These are phyloP conservation scores for Speoplatyrhinus poulsoni DNA, from an alignment of 2,113 vertebrate species.

Conservation along the genomic window DNA sequence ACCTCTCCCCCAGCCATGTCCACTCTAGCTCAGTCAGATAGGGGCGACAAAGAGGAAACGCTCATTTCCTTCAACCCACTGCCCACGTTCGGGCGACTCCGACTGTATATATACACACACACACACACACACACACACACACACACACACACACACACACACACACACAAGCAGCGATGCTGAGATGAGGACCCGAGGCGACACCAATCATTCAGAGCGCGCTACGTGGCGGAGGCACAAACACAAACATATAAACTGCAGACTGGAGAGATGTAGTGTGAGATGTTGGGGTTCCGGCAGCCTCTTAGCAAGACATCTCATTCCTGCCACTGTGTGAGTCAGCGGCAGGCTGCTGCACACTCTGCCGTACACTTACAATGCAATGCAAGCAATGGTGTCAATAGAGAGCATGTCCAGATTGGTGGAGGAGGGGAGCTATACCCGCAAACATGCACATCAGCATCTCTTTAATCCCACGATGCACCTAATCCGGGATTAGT, in stretches of 20 bases:
- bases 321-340: slow-evolving; percentile 11
- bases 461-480: slow-evolving; percentile 70
- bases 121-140: slow-evolving; percentile 7
- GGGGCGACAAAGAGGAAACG: slow-evolving; percentile 37
- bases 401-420: slow-evolving; percentile 52
- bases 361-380: background rate
- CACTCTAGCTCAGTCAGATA: slow-evolving; percentile 56
- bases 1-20: slow-evolving; percentile 32
- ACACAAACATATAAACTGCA: slow-evolving; percentile 7
- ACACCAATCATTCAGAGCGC: slow-evolving; percentile 35
- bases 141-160: slow-evolving; percentile 1
- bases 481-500: slow-evolving; percentile 78
- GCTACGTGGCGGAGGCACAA: slow-evolving; percentile 6
- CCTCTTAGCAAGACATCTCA: slow-evolving; percentile 45
- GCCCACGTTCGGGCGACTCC: slow-evolving; percentile 21
- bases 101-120: slow-evolving; percentile 6
- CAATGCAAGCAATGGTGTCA: background rate
- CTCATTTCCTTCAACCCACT: slow-evolving; percentile 54
- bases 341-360: background rate
- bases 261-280: slow-evolving; percentile 20
- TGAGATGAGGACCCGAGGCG: background rate
- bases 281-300: slow-evolving; percentile 28
- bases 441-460: slow-evolving; percentile 75
- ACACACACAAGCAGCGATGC: background rate
- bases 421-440: slow-evolving; percentile 60